A percentile compares a stretch with the other conserved stretches of the same genome.
Conservation (phyloP, 2,888 invertebrate genomes). For the Amphipyra tragopoginis region DNA sequence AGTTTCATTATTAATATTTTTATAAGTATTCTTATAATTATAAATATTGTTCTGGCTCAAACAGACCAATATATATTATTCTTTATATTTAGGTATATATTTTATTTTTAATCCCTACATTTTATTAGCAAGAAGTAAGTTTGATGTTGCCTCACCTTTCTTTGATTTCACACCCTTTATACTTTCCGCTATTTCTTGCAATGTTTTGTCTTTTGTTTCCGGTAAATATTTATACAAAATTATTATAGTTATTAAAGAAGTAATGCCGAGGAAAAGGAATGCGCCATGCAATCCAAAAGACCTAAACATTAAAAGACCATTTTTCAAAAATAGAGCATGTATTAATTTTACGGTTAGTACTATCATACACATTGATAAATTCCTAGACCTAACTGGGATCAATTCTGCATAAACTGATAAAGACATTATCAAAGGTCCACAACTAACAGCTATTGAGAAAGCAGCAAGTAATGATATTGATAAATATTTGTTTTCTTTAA, state of each 20-base stretch:
- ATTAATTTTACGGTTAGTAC: constrained; percentile 32
- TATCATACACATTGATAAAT: constrained; percentile 51
- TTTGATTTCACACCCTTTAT: constrained; percentile 33
- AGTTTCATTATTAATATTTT: too few relatives aligned
- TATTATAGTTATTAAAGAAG: constrained; percentile 35
- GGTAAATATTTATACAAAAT: constrained; percentile 66
- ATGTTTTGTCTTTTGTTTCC: constrained; percentile 72
- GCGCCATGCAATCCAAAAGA: constrained; percentile 59
- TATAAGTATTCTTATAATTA: too few relatives aligned
- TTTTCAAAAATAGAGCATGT: constrained; percentile 51
- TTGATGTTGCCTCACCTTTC: background rate
- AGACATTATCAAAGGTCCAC: constrained; percentile 64
- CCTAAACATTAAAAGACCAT: constrained; percentile 58
- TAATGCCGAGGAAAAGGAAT: constrained; percentile 61
- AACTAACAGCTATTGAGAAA: constrained; percentile 64
- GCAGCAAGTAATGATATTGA: constrained; percentile 55
- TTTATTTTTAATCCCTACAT: background rate
- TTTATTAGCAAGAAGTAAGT: constrained; percentile 11
- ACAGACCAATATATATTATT: too few relatives aligned
- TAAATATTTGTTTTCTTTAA: constrained; percentile 58
- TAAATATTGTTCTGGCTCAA: constrained; percentile 2
- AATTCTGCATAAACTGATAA: constrained; percentile 61
- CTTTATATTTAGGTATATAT: too few relatives aligned
- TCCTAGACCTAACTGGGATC: constrained; percentile 61
- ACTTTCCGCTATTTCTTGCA: constrained; percentile 65